Evolutionary conservation across 2,113 vertebrate species (phyloP), one percentile per base, ranked within the genome.

Genomic region (Spea multiplicata): DNA sequence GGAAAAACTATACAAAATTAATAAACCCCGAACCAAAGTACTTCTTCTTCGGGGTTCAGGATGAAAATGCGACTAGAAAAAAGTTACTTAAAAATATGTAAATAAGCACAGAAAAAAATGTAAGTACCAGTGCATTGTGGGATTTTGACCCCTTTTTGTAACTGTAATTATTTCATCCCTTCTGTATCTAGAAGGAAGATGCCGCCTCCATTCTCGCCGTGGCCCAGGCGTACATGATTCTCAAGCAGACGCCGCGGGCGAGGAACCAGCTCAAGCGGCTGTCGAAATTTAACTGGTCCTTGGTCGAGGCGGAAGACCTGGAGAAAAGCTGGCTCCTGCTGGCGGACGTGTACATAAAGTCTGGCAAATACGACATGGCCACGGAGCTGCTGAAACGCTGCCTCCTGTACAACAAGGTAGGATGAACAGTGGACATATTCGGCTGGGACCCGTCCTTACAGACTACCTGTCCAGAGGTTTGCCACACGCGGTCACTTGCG

Each of bases 291-390:
- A 81, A 81, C 0, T 90, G 90, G 89, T 57, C 14, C 0, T 75
- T 82, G 45, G 52, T 72, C 0, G 88, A 87, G 4, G 88, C 87
- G 0, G 88, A 90, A 12, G 85, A 82, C 16, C 83, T 89, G 52
- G 87, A 89, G 79, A 88, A 86, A 71, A 86, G 88, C 73, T 92
- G 88, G 86, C 86, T 94, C 16, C 87, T 94, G 8, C 83, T 93
- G 71, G 85, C 91, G 0, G 90, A 93, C 78, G 83, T 93, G 72
- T 92, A 92, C 81, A 91, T 91, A 70, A 85, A 89, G 50, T 67
- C 83, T 0, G 83, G 89, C 71, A 94, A 93, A 84, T 89, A 90
- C 10, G 87, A 91, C 71, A 87, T 89, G 0, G 90, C 89, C 49
- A 79, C 68, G 0, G 91, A 91, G 17, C 86, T 92, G 44, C 83